Conservation (phyloP, 2,113 vertebrate species). For the Bufo bufo region DNA sequence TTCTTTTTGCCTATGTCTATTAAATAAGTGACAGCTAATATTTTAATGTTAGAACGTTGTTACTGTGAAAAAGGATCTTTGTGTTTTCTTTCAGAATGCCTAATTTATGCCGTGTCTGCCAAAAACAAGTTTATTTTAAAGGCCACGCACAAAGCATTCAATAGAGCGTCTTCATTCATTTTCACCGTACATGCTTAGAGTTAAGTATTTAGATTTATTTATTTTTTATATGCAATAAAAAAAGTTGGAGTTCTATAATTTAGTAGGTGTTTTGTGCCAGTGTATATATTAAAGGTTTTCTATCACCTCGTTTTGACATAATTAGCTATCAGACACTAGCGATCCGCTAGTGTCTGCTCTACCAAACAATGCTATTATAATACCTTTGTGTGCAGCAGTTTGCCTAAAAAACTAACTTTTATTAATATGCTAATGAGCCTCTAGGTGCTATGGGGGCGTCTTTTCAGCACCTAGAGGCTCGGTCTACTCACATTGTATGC, state of each 20-base stretch:
- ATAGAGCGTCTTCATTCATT: constrained; percentile 1
- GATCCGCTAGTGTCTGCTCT: too few species aligned
- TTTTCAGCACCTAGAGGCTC: too few species aligned
- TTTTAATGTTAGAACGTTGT: constrained; percentile 75
- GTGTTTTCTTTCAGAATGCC: constrained; percentile 70
- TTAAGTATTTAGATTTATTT: not conserved
- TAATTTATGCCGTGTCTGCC: constrained; percentile 72
- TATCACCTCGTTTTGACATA: too few species aligned
- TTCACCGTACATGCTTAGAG: not conserved
- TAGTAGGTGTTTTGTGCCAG: not conserved
- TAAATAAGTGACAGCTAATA: constrained; percentile 78
- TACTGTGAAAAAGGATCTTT: constrained; percentile 73
- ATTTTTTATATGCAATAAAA: not conserved
- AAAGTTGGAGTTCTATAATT: not conserved
- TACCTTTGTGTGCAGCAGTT: too few species aligned
- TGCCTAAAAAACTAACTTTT: too few species aligned
- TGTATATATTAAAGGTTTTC: constrained; percentile 2
- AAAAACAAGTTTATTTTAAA: constrained; percentile 70
- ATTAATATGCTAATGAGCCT: too few species aligned
- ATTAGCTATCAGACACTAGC: too few species aligned
- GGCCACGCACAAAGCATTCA: not conserved
- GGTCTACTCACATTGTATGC: too few species aligned
- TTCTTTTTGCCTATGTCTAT: constrained; percentile 73
- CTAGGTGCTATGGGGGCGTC: too few species aligned
- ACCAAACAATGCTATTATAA: too few species aligned